Conservation (phyloP, 2,113 vertebrate species). For the Motacilla tschutschensis region DNA sequence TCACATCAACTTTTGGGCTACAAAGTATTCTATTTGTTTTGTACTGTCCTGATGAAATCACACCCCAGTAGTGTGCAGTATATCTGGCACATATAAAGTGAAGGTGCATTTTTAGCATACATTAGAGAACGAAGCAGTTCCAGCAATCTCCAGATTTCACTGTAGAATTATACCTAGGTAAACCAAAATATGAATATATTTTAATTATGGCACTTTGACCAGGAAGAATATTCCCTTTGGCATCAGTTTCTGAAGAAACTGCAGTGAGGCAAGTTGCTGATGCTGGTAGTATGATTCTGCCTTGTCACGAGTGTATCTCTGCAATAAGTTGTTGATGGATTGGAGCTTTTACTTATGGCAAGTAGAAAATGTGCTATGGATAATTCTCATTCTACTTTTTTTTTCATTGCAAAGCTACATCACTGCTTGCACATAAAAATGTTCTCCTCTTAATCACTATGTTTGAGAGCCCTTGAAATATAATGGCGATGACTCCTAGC, state of each 20-base stretch:
- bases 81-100: not conserved
- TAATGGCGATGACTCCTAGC: slow-evolving; percentile 14
- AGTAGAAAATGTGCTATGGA: slow-evolving; percentile 23
- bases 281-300: not conserved
- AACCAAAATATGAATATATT: not conserved
- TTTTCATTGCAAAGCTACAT: slow-evolving; percentile 41
- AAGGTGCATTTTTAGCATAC: not conserved
- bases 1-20: not conserved
- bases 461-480: slow-evolving; percentile 27
- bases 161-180: not conserved
- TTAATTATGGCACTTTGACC: not conserved
- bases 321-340: not conserved
- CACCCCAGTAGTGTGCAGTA: rapidly evolving
- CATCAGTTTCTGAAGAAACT: not conserved
- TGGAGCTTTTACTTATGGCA: slow-evolving; percentile 13
- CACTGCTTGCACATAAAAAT: slow-evolving; percentile 29
- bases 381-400: slow-evolving; percentile 33
- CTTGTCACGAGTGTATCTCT: rapidly evolving
- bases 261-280: not conserved
- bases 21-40: not conserved
- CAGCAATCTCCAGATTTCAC: not conserved
- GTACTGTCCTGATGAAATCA: not conserved
- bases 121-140: not conserved
- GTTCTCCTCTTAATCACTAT: slow-evolving; percentile 25
- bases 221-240: not conserved